Evolutionary conservation across 2,888 invertebrate species (phyloP), one percentile per base, ranked within the genome.

Genomic region (Agriopis aurantiaria): DNA sequence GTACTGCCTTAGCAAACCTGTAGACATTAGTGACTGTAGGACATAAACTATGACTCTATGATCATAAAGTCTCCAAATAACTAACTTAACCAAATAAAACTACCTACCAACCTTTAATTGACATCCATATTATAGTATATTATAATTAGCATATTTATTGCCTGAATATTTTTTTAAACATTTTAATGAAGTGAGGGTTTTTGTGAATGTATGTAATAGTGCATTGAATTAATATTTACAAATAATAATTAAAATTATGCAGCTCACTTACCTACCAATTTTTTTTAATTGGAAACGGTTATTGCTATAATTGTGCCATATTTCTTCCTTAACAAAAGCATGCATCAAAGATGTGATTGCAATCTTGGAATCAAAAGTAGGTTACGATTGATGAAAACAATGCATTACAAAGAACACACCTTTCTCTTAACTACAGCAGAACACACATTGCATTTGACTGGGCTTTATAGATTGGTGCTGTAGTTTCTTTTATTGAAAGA

Each of bases 401-500:
- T 74, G 74, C 72, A 76, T 76, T 77, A 69, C 74, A 67, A 17
- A 65, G 61, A 75, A 82, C 79, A 84, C 77, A 80, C 87, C 89
- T 89, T 89, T 89, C 89, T 89, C 88, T 88, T 89, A 52, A 67
- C 63, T 49, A 55, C 40, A 74, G 73, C 73, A 75, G 71, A 75
- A 40, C 46, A 53, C 23, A 58, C 8, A 40, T 43, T 48, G 14
- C 23, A 58, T 49, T 56, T 46, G 4, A 8, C 46, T 40, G 45
- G 17, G 10, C 53, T 48, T n/a, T 9, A 56, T 8, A 56, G 8
- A 40, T 41, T 7, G 53, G 14, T 12, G 10, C 11, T 23, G 10
- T 46, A 12, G 40, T 61, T 61, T 41, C 14, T 9, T 52, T 1
- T n/a, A 65, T 40, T 46, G 23, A 49, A 23, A 49, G 5, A 48